These are phyloP conservation scores for Coendou prehensilis DNA, from an alignment of 2,797 vertebrate genomes.

Conservation along the genomic window DNA sequence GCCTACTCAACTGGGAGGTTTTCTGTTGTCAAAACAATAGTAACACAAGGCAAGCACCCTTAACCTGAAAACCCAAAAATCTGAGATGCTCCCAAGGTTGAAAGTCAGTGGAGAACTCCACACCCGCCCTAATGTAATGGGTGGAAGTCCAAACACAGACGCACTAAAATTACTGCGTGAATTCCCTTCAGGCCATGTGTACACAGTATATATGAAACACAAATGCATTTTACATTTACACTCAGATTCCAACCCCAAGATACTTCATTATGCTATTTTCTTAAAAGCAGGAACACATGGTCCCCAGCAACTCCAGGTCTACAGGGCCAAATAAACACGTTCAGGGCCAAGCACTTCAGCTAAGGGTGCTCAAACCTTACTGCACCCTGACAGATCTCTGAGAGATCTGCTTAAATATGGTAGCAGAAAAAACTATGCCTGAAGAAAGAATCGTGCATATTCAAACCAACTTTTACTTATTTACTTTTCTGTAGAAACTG, in stretches of 20 bases:
- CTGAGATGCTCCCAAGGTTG: neutral
- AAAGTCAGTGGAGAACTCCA: neutral
- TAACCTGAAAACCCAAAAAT: neutral
- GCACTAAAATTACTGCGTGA: neutral
- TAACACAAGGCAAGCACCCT: neutral
- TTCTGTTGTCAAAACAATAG: neutral
- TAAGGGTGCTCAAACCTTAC: neutral
- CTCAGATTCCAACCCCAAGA: neutral
- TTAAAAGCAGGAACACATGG: neutral
- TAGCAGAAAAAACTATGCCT: neutral
- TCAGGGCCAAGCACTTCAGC: neutral
- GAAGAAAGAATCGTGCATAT: neutral
- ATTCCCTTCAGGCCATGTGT: no score
- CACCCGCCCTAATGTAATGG: neutral
- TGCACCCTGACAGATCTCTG: neutral
- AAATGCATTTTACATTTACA: neutral
- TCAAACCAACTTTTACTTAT: neutral
- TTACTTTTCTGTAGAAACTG: slow-evolving; percentile 22
- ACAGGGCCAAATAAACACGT: neutral
- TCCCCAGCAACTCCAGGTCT: neutral
- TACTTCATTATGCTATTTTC: neutral
- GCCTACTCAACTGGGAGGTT: neutral
- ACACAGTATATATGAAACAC: neutral
- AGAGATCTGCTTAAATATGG: neutral
- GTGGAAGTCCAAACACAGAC: neutral